A percentile compares a stretch with the other conserved stretches of the same genome.
Conservation (phyloP, 2,888 invertebrate genomes). For the Eupithecia vulgata region DNA sequence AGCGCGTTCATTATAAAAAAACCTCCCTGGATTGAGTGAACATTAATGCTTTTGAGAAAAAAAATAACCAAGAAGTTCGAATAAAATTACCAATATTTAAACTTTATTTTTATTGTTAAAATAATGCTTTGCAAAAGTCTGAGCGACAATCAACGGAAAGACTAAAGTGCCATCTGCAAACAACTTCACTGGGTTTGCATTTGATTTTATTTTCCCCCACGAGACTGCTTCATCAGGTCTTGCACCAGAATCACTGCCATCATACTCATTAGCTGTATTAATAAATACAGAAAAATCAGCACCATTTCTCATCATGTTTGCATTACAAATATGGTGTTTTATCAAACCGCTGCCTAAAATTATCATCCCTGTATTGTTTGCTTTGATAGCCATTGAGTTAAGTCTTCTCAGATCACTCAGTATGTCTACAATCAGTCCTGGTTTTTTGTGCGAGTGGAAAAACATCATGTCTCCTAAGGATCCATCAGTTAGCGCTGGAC, state of each 20-base stretch:
- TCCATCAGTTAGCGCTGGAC: conserved; percentile 99
- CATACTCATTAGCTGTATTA: conserved; percentile 98
- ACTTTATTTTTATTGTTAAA: conserved; percentile 82
- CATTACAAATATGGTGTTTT: conserved; percentile 99
- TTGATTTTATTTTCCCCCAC: conserved; percentile 98
- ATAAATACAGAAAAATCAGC: conserved; percentile 97
- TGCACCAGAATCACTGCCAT: conserved; percentile 99
- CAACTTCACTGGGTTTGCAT: conserved; percentile 95
- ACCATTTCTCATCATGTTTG: conserved; percentile 99
- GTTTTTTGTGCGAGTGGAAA: conserved; percentile 96
- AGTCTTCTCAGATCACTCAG: conserved; percentile 94
- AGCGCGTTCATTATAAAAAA: too few species aligned
- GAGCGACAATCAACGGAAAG: conserved; percentile 96
- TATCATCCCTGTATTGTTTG: conserved; percentile 97
- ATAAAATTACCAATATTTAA: conserved; percentile 47
- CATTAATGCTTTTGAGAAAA: not conserved
- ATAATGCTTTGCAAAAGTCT: conserved; percentile 95
- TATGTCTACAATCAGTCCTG: conserved; percentile 97
- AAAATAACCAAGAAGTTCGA: not conserved
- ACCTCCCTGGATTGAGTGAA: too few species aligned
- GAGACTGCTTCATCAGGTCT: conserved; percentile 99
- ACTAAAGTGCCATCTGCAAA: conserved; percentile 97
- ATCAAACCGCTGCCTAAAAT: conserved; percentile 97
- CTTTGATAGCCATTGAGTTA: conserved; percentile 97
- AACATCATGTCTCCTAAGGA: conserved; percentile 99